Base-by-base conservation (phyloP, 2,113 vertebrate genomes). In the Xiphophorus couchianus region DNA sequence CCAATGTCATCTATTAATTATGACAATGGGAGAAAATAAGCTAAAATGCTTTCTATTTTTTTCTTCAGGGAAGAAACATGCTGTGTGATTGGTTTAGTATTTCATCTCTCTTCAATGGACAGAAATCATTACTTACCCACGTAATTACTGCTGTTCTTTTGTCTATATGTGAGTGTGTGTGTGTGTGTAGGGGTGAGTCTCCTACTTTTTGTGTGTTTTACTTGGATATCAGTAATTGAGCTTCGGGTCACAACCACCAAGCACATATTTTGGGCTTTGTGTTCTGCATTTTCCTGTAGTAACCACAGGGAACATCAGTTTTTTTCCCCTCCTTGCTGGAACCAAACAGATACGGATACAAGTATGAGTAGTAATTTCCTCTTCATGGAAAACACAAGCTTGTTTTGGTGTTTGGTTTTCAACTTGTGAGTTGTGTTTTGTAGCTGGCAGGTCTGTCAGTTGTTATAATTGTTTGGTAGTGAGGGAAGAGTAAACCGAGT, bases 241-340 rank as follows among this genome's bases (percentile, higher is more conserved):
- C 54, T 6, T 0, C 65, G 14, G 79, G 76, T 84, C 85, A 83
- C 63, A 81, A 74, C 58, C 76, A 74, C 71, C 68, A 25, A 66
- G 48, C 77, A 61, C 83, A 78, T 88, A 79, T 79, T 82, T 88
- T 77, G 65, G 75, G 82, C 25, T 72, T 60, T 84, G 84, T 0
- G 66, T 72, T 87, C 71, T 31, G 76, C 77, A 82, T 89, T 85
- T 44, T 80, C 86, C 35, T 87, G 87, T 15, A 84, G 85, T n/a
- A 42, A 60, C 88, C 89, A 69, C 81, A 80, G 68, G 82, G 81
- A 91, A 90, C 84, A 84, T 42, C 82, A 39, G 84, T 82, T 77
- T 85, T 76, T 15, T 17, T 48, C 77, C 77, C 66, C 77, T 65
- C 25, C 4, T 11, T 8, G 15, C 69, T 76, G 65, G 60, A 66